A percentile compares a stretch with the other conserved stretches of the same genome.
Evolutionary conservation across 2,113 vertebrate species (phyloP).

Genomic region (Mugil cephalus): DNA sequence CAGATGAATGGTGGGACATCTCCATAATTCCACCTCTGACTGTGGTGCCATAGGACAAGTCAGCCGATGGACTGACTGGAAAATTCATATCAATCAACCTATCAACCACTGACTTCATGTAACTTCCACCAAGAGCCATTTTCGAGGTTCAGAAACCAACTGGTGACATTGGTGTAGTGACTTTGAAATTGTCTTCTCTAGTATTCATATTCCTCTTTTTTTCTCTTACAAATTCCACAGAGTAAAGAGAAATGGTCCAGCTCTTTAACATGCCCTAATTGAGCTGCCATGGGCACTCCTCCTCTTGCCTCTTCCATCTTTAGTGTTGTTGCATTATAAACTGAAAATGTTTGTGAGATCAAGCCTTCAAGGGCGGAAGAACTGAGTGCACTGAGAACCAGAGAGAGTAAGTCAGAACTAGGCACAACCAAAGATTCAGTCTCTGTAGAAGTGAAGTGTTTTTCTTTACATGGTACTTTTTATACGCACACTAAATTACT

Average conservation of each 20-base stretch:
- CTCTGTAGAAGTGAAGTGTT: no score
- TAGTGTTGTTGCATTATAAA: conserved; percentile 56
- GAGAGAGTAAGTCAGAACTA: conserved; percentile 25
- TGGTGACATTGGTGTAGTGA: no score
- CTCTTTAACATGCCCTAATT: conserved; percentile 46
- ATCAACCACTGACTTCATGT: no score
- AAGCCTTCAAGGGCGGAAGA: conserved; percentile 46
- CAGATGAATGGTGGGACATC: no score
- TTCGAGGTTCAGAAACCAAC: no score
- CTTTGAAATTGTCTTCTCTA: background rate
- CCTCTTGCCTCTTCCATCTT: conserved; percentile 44
- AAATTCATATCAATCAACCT: no score
- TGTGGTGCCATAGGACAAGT: no score
- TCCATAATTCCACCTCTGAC: no score
- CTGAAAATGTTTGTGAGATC: conserved; percentile 34
- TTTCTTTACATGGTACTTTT: no score
- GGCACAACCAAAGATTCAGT: conserved; percentile 20
- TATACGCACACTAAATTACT: no score
- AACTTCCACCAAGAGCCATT: no score
- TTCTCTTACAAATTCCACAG: background rate
- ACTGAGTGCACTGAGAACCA: conserved; percentile 11
- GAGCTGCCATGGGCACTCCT: conserved; percentile 22
- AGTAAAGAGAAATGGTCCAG: conserved; percentile 40
- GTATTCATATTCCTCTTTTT: background rate
- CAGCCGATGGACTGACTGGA: no score